Evolutionary conservation across 2,888 invertebrate genomes (phyloP).

Genomic region (Smittia aterrima): DNA sequence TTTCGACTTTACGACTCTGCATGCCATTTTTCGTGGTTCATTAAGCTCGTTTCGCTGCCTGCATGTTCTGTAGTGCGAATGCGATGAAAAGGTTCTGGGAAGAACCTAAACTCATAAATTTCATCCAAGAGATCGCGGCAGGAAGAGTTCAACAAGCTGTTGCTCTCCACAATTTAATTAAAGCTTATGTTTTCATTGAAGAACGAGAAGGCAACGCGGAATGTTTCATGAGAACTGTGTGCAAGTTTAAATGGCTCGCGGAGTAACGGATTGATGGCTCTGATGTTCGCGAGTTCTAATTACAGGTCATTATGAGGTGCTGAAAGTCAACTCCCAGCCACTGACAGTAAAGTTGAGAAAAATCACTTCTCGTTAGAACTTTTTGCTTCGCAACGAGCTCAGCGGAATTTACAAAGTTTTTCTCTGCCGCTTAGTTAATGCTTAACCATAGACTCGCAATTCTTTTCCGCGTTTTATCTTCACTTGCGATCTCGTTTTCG

Average conservation of each 20-base stretch:
- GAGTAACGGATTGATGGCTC: constrained; percentile 13
- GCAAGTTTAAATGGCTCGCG: neutral
- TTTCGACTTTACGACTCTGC: neutral
- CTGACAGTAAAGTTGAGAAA: neutral
- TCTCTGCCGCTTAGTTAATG: neutral
- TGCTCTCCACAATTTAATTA: constrained; percentile 13
- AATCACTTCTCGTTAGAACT: constrained; percentile 5
- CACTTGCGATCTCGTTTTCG: neutral
- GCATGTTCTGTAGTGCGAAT: neutral
- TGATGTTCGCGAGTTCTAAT: neutral
- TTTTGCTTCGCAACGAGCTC: neutral
- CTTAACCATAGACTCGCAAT: neutral
- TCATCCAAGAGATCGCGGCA: neutral
- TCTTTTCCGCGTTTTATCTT: constrained; percentile 24
- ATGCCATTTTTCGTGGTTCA: constrained; percentile 3
- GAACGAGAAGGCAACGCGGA: neutral
- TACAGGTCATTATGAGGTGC: constrained; percentile 20
- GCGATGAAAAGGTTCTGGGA: neutral
- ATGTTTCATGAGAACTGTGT: neutral
- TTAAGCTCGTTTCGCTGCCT: neutral
- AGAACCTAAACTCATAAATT: neutral
- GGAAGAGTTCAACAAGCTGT: constrained; percentile 13
- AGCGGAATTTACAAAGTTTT: neutral
- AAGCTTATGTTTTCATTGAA: constrained; percentile 7
- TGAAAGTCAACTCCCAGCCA: constrained; percentile 19